These are phyloP conservation scores for Euplexia lucipara DNA, from an alignment of 2,888 invertebrate species.

Conservation along the genomic window DNA sequence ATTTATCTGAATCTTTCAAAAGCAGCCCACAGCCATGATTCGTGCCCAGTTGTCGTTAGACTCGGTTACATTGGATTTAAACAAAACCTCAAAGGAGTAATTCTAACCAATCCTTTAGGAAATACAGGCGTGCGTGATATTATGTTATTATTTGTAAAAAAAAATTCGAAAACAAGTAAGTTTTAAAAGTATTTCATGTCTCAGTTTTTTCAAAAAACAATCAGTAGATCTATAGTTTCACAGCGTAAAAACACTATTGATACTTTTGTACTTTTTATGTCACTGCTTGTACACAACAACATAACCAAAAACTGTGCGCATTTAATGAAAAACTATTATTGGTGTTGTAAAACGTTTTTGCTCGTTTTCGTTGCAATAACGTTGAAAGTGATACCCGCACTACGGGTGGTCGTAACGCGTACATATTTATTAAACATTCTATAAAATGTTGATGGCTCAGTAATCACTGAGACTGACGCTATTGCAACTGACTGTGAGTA, in stretches of 20 bases:
- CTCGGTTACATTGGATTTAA: too few species aligned
- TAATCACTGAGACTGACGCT: constrained; percentile 38
- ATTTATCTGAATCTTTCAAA: too few species aligned
- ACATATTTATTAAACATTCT: constrained; percentile 51
- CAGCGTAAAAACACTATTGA: constrained; percentile 15
- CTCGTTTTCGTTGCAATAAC: constrained; percentile 55
- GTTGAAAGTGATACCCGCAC: constrained; percentile 64
- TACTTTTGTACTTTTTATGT: constrained; percentile 7
- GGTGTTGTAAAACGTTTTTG: constrained; percentile 59
- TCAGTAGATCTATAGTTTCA: not conserved
- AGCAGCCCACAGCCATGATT: too few species aligned
- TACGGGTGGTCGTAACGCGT: constrained; percentile 64
- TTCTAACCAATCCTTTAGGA: too few species aligned
- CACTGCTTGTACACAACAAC: not conserved
- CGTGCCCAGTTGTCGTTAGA: too few species aligned
- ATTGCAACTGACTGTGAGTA: constrained; percentile 42
- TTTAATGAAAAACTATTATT: constrained; percentile 54
- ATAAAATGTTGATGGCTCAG: constrained; percentile 54
- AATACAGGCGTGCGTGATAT: too few species aligned
- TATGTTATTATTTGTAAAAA: too few species aligned
- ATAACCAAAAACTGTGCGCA: constrained; percentile 35
- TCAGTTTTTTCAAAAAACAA: not conserved
- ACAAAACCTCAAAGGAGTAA: too few species aligned
- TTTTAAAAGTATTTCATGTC: too few species aligned
- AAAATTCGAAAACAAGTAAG: too few species aligned